These are phyloP conservation scores for Pterois miles DNA, from an alignment of 2,797 vertebrate species.

Conservation along the genomic window DNA sequence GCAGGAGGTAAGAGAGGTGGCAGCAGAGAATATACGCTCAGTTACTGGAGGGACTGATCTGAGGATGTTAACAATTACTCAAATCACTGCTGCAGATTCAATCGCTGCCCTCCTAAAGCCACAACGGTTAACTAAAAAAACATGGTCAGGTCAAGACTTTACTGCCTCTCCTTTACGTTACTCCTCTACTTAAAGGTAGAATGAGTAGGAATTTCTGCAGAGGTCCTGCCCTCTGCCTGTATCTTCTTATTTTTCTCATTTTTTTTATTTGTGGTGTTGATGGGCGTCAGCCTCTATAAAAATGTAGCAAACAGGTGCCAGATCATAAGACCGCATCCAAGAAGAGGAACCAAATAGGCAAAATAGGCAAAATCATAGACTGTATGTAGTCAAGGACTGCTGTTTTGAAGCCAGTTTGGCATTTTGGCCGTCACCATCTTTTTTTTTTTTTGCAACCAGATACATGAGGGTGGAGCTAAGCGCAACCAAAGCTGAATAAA, in stretches of 20 bases:
- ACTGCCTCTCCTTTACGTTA: background rate
- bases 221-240: background rate
- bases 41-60: constrained; percentile 7
- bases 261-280: too few relatives aligned
- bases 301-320: background rate
- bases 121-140: background rate
- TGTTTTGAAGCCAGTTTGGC: too few relatives aligned
- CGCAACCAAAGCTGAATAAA: too few relatives aligned
- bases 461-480: too few relatives aligned
- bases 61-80: constrained; percentile 13
- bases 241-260: background rate
- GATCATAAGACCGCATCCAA: background rate
- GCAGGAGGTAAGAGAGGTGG: constrained; percentile 14
- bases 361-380: background rate
- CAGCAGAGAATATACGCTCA: constrained; percentile 13
- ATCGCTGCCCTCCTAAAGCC: background rate
- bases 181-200: background rate
- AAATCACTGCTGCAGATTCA: constrained; percentile 8
- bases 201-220: background rate
- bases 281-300: background rate
- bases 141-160: background rate
- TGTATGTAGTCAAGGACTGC: too few relatives aligned
- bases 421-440: too few relatives aligned
- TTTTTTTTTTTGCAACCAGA: too few relatives aligned
- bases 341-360: background rate